These are phyloP conservation scores for Drosophila pegasa DNA, from an alignment of 2,888 invertebrate genomes.

Conservation along the genomic window DNA sequence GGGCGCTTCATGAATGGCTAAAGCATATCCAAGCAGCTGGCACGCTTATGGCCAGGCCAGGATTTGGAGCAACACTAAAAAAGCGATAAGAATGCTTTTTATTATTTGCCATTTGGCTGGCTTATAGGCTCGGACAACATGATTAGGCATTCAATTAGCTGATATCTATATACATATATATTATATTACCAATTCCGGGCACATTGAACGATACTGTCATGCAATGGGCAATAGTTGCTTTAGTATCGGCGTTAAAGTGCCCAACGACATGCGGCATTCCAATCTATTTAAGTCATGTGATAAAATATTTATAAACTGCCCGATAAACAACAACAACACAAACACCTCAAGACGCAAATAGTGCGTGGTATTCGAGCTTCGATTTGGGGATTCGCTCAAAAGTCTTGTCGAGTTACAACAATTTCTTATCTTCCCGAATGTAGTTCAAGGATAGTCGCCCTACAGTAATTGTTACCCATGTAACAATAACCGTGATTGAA, in stretches of 20 bases:
- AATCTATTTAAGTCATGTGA: constrained; percentile 74
- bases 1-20: constrained; percentile 36
- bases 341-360: constrained; percentile 31
- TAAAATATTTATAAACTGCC: constrained; percentile 58
- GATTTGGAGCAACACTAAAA: constrained; percentile 13
- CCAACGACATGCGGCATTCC: constrained; percentile 61
- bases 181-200: constrained; percentile 57
- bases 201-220: constrained; percentile 60
- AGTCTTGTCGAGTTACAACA: neutral
- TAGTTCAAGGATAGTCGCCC: constrained; percentile 41
- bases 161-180: constrained; percentile 13
- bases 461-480: constrained; percentile 4
- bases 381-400: constrained; percentile 6
- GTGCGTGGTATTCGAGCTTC: constrained; percentile 19
- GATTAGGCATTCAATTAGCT: constrained; percentile 66
- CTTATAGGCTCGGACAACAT: constrained; percentile 25
- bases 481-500: constrained; percentile 21
- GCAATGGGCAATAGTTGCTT: constrained; percentile 36
- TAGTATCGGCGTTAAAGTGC: constrained; percentile 7
- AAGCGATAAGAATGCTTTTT: neutral
- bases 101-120: constrained; percentile 25
- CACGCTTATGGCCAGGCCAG: constrained; percentile 35
- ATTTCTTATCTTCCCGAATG: constrained; percentile 12
- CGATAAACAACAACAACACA: constrained; percentile 7
- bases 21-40: constrained; percentile 26